A percentile compares a stretch with the other conserved stretches of the same genome.
These are phyloP conservation scores for Triplophysa rosa DNA, from an alignment of 2,113 vertebrate genomes.

Conservation along the genomic window DNA sequence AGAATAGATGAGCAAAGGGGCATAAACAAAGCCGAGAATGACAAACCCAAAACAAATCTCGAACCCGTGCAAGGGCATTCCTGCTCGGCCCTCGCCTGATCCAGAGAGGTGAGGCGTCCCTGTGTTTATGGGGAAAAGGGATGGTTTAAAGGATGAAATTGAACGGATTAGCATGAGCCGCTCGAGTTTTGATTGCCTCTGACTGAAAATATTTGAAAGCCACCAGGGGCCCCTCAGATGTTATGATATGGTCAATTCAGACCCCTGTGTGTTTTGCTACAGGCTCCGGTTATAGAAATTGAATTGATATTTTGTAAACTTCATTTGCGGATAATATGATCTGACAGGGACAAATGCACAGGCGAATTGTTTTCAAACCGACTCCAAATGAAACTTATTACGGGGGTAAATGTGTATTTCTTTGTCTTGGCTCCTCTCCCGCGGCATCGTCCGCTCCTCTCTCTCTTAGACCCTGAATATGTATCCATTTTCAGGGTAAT, in stretches of 20 bases:
- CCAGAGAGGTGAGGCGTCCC: slow-evolving; percentile 24
- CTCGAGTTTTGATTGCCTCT: slow-evolving; percentile 95
- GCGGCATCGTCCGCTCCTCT: slow-evolving; percentile 62
- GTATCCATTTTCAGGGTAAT: slow-evolving; percentile 91
- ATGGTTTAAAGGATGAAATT: slow-evolving; percentile 94
- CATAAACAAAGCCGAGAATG: slow-evolving; percentile 37
- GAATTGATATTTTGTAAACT: slow-evolving; percentile 99
- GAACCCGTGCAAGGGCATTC: slow-evolving; percentile 41
- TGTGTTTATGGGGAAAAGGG: slow-evolving; percentile 85
- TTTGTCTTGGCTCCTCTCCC: slow-evolving; percentile 81
- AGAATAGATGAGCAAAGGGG: slow-evolving; percentile 22
- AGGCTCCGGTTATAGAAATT: slow-evolving; percentile 88
- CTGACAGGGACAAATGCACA: slow-evolving; percentile 99
- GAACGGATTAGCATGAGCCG: slow-evolving; percentile 89
- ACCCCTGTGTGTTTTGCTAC: slow-evolving; percentile 78
- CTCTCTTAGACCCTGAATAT: slow-evolving; percentile 91
- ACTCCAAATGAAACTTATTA: slow-evolving; percentile 99
- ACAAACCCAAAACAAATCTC: slow-evolving; percentile 44
- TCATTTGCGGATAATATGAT: slow-evolving; percentile 99
- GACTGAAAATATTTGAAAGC: slow-evolving; percentile 87
- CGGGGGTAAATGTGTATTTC: slow-evolving; percentile 92
- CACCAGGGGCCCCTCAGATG: slow-evolving; percentile 90
- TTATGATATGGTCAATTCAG: slow-evolving; percentile 84
- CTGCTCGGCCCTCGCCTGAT: slow-evolving; percentile 33
- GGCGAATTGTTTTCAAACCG: slow-evolving; percentile 98